Evolutionary conservation across 2,797 vertebrate genomes (phyloP), one percentile per base, ranked within the genome.

Genomic region (Alosa sapidissima): DNA sequence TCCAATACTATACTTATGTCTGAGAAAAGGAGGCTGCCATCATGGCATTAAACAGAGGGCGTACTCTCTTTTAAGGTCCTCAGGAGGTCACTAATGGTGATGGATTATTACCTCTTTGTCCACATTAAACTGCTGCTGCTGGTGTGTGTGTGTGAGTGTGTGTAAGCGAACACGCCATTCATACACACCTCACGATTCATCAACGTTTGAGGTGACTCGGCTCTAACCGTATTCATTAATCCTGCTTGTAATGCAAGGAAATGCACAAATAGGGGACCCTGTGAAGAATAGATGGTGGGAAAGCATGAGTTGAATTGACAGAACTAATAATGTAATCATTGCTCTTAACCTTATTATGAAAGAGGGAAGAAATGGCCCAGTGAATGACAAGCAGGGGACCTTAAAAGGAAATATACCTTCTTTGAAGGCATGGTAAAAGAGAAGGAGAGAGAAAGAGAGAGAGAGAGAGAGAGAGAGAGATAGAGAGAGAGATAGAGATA

Each of bases 1-100:
- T 28, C 62, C 24, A 65, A 65, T 65, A 16, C 65, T 45, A 47
- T 78, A 78, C 19, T 78, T 84, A 28, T 24, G 8, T 48, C 10
- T 41, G 48, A n/a, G 65, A n/a, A 14, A 10, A 78, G 41, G 7
- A 21, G 16, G 72, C 36, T 14, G 41, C 81, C 81, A 85, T 84
- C 88, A 81, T 85, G 85, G 84, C 85, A 85, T 85, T 86, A 88
- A 86, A 54, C 83, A 47, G 81, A 81, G 87, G 58, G 82, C 81
- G 82, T 88, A 84, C 68, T 85, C 84, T 85, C 82, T 82, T 58
- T 85, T 83, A 33, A 45, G 85, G 65, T 81, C 83, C 82, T 81
- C 82, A 86, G 85, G 85, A 86, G 87, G 85, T 85, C 86, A 88
- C 87, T 87, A 89, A 89, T 88, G 87, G 84, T 85, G 85, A 87